Conservation (phyloP, 2,888 invertebrate species). For the Polydesmus complanatus region DNA sequence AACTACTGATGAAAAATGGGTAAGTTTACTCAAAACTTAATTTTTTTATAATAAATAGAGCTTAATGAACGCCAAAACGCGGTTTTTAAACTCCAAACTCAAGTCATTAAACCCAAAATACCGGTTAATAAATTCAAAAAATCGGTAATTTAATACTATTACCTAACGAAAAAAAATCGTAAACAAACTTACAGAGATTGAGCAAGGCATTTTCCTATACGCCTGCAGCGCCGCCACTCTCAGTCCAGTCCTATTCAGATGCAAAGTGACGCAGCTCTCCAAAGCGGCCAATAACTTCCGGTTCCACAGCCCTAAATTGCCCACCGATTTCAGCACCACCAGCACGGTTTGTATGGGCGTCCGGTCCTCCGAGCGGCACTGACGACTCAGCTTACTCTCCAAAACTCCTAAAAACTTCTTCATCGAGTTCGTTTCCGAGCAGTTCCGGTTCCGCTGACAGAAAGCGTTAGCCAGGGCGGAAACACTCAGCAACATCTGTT, state of each 20-base stretch:
- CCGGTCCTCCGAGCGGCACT: background rate
- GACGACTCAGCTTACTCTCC: background rate
- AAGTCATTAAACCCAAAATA: no score
- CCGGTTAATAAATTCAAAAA: no score
- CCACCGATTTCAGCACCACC: slow-evolving; percentile 67
- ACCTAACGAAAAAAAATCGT: no score
- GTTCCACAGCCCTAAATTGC: slow-evolving; percentile 65
- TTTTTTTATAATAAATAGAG: no score
- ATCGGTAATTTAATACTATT: no score
- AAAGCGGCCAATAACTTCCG: slow-evolving; percentile 36
- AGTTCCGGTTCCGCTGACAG: slow-evolving; percentile 1
- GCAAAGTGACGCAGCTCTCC: slow-evolving; percentile 16
- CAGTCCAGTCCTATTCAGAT: slow-evolving; percentile 50
- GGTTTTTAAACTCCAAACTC: no score
- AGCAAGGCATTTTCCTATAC: slow-evolving; percentile 36
- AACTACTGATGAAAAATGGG: no score
- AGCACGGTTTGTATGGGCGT: slow-evolving; percentile 27
- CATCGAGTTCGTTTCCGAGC: background rate
- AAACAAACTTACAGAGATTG: slow-evolving; percentile 13
- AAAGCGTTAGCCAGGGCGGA: slow-evolving; percentile 1
- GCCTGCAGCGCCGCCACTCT: slow-evolving; percentile 66
- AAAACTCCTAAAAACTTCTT: background rate
- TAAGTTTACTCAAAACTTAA: no score
- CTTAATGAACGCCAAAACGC: no score
- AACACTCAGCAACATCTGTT: background rate